Evolutionary conservation across 2,113 vertebrate genomes (phyloP).

Genomic region (Cygnus atratus): DNA sequence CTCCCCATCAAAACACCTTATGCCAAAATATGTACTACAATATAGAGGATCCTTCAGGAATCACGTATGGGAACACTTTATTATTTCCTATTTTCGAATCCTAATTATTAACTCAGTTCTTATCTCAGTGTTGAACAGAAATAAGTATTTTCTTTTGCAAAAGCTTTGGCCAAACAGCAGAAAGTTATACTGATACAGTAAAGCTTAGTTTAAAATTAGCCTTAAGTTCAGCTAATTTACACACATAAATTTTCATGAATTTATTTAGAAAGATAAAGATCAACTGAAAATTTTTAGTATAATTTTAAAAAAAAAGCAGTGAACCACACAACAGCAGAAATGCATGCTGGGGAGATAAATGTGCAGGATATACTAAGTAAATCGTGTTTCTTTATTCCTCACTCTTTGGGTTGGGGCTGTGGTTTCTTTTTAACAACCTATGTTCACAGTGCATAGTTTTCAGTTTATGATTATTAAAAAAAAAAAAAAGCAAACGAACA

Average conservation of each 20-base stretch:
- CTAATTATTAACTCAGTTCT: not conserved
- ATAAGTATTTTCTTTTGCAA: not conserved
- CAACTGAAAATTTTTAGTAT: not conserved
- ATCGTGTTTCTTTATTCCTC: not conserved
- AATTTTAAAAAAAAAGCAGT: not conserved
- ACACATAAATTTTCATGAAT: not conserved
- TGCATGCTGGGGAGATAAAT: not conserved
- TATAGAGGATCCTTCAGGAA: fast-evolving
- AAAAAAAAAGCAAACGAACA: not conserved
- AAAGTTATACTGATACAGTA: not conserved
- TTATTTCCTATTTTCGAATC: not conserved
- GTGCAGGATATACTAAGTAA: not conserved
- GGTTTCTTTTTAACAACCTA: not conserved
- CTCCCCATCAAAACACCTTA: not conserved
- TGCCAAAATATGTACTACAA: not conserved
- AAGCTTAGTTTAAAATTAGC: not conserved
- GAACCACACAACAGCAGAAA: not conserved
- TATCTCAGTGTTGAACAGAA: not conserved
- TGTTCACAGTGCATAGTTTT: not conserved
- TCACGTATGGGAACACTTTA: not conserved
- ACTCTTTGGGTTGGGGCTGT: fast-evolving
- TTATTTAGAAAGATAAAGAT: not conserved
- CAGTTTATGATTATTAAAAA: not conserved
- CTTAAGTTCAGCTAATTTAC: not conserved
- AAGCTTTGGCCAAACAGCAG: not conserved